phyloP scores from a whole-genome alignment of 2,797 vertebrate species.

The Tenualosa thibaudeaui region DNA sequence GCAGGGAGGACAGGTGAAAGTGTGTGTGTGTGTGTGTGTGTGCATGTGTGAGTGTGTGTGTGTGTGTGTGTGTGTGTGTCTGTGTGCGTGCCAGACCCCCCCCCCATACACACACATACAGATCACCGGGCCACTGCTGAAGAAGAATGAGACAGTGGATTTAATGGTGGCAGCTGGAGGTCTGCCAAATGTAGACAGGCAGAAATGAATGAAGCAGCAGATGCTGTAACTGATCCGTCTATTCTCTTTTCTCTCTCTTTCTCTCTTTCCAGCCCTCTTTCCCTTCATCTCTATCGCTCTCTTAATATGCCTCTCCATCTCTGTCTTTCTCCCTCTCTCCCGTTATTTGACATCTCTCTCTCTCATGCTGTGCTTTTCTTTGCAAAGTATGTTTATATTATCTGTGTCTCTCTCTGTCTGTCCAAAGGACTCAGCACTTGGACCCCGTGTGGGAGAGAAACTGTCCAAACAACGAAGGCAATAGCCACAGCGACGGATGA shows the following conservation, averaged over 20 bases:
- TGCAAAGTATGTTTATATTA: too few species aligned
- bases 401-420: conserved; percentile 32
- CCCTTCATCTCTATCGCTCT: too few species aligned
- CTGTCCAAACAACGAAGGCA: conserved; percentile 19
- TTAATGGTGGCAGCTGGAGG: conserved; percentile 7
- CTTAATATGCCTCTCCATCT: neutral
- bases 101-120: neutral
- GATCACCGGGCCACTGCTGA: neutral
- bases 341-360: conserved; percentile 22
- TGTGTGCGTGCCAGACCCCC: neutral
- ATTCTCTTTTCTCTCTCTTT: neutral
- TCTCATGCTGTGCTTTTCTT: conserved; percentile 22
- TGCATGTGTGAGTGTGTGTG: too few species aligned
- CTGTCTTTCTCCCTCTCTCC: conserved; percentile 26
- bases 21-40: too few species aligned
- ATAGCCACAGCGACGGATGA: conserved; percentile 45
- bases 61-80: too few species aligned
- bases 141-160: neutral
- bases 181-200: conserved; percentile 9
- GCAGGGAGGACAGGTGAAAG: neutral
- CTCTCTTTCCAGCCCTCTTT: neutral
- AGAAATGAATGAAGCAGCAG: conserved; percentile 31
- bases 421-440: conserved; percentile 27
- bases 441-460: conserved; percentile 35
- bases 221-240: conserved; percentile 34